Evolutionary conservation across 2,888 invertebrate species (phyloP), one percentile per base, ranked within the genome.

Genomic region (Clistopyga incitator): DNA sequence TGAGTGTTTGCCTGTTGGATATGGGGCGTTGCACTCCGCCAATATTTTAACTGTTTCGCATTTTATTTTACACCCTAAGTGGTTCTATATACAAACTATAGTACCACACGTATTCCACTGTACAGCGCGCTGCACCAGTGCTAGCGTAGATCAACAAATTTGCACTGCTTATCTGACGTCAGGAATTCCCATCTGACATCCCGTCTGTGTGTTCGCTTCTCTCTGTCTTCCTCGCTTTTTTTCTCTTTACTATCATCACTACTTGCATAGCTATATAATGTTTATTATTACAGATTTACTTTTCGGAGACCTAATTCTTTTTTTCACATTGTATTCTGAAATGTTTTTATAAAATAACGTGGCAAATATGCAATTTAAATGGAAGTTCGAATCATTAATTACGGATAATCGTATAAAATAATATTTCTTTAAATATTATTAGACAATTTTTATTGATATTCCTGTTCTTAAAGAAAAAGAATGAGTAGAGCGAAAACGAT

Each of bases 81-180:
- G 68, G 38, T 54, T 54, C 15, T 65, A 47, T 59, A 20, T 64
- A 18, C 56, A 2, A 56, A 25, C 56, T 45, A 64, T 13, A 18
- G 29, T 20, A 23, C 15, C n/a, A 34, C 23, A 20, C 56, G 56
- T 45, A 13, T 59, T 34, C 3, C 50, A 11, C 59, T 50, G 54
- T 23, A n/a, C 47, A 47, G 10, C 47, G 23, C 15, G 1, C 61
- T 18, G n/a, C 61, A 18, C 68, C 70, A 67, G 75, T 78, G 70
- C 64, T 78, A 83, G 67, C 64, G 85, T 79, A 78, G 82, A 78
- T 85, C 78, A 83, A 87, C 88, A 91, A 90, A 90, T 91, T 90
- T 91, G 86, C 90, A 88, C 89, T 89, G 87, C 90, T 91, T 91
- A 91, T 91, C 91, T 85, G 80, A 68, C 81, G 65, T 67, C 71